A percentile compares a stretch with the other conserved stretches of the same genome.
These are phyloP conservation scores for Coremacera marginata DNA, from an alignment of 2,888 invertebrate species.

Conservation along the genomic window DNA sequence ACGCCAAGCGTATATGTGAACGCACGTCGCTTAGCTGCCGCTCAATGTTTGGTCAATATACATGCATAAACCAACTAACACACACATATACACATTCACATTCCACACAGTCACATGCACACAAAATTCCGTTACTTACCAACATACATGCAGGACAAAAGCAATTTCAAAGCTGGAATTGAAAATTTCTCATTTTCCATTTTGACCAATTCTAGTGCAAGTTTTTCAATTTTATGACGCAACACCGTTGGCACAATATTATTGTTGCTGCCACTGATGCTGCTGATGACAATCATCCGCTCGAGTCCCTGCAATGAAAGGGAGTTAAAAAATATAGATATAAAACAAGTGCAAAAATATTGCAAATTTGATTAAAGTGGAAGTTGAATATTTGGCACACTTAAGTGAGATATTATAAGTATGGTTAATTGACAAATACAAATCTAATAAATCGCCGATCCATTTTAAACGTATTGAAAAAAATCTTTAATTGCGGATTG, in stretches of 20 bases:
- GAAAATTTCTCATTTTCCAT: conserved; percentile 78
- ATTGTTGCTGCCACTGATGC: conserved; percentile 41
- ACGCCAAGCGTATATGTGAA: background rate
- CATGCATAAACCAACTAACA: background rate
- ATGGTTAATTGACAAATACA: too few species aligned
- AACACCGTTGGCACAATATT: conserved; percentile 71
- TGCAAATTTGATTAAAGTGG: too few species aligned
- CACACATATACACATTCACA: background rate
- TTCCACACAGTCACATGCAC: background rate
- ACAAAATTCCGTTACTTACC: conserved; percentile 66
- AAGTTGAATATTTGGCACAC: too few species aligned
- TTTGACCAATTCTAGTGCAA: conserved; percentile 78
- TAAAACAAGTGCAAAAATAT: too few species aligned
- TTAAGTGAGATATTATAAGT: too few species aligned
- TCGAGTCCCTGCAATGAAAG: conserved; percentile 74
- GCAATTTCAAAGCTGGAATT: conserved; percentile 79
- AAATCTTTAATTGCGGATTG: too few species aligned
- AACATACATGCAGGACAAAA: conserved; percentile 84
- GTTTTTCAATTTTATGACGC: conserved; percentile 76
- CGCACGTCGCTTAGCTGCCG: too few species aligned
- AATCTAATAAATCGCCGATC: too few species aligned
- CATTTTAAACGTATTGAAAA: too few species aligned
- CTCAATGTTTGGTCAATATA: background rate
- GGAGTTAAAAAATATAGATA: background rate
- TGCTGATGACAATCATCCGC: conserved; percentile 74